A percentile compares a stretch with the other conserved stretches of the same genome.
These are phyloP conservation scores for Symphodus melops DNA, from an alignment of 2,113 vertebrate genomes.

Conservation along the genomic window DNA sequence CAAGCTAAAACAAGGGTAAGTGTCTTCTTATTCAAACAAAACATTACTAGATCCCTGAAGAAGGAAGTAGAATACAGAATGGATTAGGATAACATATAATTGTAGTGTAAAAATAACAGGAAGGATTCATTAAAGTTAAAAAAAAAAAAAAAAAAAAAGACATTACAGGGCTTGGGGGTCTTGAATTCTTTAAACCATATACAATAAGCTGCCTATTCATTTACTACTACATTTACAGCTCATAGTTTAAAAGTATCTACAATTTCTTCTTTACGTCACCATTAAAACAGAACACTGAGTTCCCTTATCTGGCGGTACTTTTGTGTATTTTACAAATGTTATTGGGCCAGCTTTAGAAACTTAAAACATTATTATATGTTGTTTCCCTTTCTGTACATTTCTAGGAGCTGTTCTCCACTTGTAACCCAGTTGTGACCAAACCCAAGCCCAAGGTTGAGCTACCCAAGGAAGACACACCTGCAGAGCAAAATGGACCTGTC, in stretches of 20 bases:
- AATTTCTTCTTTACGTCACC: too few species aligned
- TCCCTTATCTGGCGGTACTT: background rate
- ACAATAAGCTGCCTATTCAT: too few species aligned
- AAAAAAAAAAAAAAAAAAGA: too few species aligned
- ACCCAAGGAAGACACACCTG: conserved; percentile 91
- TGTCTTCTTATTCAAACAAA: background rate
- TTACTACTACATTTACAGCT: too few species aligned
- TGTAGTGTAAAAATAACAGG: too few species aligned
- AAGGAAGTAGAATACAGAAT: background rate
- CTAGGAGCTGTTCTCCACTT: conserved; percentile 88
- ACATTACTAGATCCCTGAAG: background rate
- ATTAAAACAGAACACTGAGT: background rate
- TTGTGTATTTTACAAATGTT: too few species aligned
- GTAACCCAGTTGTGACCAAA: conserved; percentile 91
- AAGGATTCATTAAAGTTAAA: too few species aligned
- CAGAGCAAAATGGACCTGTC: conserved; percentile 94
- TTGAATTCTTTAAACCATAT: too few species aligned
- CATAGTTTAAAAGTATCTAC: too few species aligned
- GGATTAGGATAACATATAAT: too few species aligned
- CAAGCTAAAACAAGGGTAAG: conserved; percentile 92
- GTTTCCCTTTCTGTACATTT: background rate
- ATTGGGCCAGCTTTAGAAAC: background rate
- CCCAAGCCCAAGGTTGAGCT: conserved; percentile 96
- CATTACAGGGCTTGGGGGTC: too few species aligned
- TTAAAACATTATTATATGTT: background rate